Evolutionary conservation across 1,140 invertebrate genomes (phyloP).

Genomic region (Trichomalopsis sarcophagae): DNA sequence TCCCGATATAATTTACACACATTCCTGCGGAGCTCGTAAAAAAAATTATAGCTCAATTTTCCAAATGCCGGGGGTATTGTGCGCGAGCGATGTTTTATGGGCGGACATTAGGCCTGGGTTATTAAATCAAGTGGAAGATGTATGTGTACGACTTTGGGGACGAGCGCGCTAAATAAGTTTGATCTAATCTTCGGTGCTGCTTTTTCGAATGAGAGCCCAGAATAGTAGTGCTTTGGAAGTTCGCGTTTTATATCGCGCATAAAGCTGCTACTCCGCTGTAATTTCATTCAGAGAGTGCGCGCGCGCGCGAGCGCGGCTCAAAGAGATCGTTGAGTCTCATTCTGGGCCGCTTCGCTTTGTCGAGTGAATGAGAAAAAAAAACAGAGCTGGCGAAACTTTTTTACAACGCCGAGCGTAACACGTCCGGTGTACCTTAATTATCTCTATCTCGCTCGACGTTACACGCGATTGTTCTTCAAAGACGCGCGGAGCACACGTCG

Average conservation of each 20-base stretch:
- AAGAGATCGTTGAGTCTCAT: background rate
- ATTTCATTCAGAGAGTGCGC: background rate
- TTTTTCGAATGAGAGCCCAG: background rate
- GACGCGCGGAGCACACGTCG: no score
- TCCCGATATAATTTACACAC: background rate
- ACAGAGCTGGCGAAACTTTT: background rate
- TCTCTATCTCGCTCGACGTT: no score
- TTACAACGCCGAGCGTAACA: no score
- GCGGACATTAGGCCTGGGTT: background rate
- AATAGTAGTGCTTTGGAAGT: background rate
- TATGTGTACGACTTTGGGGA: background rate
- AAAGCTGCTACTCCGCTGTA: background rate
- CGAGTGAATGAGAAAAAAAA: background rate
- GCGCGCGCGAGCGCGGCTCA: background rate
- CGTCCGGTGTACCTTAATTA: no score
- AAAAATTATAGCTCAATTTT: constrained; percentile 5
- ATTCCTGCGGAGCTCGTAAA: background rate
- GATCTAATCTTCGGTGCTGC: background rate
- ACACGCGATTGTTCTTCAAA: no score
- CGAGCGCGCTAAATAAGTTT: background rate
- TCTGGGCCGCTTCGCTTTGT: background rate
- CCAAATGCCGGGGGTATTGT: background rate
- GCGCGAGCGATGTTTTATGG: background rate
- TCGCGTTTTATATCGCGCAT: background rate
- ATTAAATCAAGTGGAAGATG: background rate